Evolutionary conservation across 2,113 vertebrate genomes (phyloP), one percentile per base, ranked within the genome.

Genomic region (Dicerorhinus sumatrensis): DNA sequence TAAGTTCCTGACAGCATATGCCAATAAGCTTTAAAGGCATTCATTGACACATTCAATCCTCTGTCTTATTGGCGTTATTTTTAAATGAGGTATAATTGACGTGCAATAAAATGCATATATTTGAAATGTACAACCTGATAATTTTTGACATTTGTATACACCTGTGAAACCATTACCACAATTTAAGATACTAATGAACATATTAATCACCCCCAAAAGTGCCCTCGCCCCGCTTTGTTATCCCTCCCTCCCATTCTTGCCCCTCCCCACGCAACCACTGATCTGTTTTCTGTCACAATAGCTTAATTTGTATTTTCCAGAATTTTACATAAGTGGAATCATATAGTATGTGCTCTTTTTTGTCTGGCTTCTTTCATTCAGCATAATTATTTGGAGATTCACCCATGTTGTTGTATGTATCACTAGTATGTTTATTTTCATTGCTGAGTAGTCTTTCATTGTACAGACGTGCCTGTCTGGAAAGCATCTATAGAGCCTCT

Each of bases 111-210:
- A 23, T 33, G 11, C 39, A 36, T 42, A 62, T 82, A 63, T 92
- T 97, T 84, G 84, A 84, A 95, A 70, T 80, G 33, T 81, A 75
- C 17, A 89, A 81, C 18, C 54, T 84, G 46, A 85, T 85, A 31
- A 67, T 54, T 83, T 86, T 83, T 82, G 11, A 69, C n/a, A 65
- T 60, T 86, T 92, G 33, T 25, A 90, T 48, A 77, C 0, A 72
- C 9, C 56, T 56, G 23, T 81, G 89, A 93, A 97, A 85, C 6
- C 17, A 72, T 29, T 58, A 54, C 4, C 54, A 70, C 27, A 77
- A 79, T 67, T 96, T 46, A 97, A 80, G 54, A 67, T 58, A 58
- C 31, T 91, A 85, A 56, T 76, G 54, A 94, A 96, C 8, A 85
- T 33, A 93, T 65, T 82, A 46, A 69, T 60, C 58, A 91, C 7